Evolutionary conservation across 1,140 invertebrate species (phyloP).

Genomic region (Cylas formicarius): DNA sequence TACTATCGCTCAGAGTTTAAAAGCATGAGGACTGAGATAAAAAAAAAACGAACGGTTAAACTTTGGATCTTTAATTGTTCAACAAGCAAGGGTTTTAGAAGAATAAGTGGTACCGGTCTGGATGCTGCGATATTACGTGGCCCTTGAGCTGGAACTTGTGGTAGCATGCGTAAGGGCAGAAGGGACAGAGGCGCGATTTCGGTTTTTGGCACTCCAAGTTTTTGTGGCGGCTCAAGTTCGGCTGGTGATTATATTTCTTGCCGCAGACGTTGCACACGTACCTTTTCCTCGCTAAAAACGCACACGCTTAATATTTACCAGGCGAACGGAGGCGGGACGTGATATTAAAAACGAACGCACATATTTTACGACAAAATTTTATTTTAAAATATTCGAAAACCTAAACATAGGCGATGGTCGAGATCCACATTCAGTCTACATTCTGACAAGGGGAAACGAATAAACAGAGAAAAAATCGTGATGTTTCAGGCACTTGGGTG

Average conservation of each 20-base stretch:
- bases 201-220: constrained; percentile 47
- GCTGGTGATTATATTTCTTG: constrained; percentile 36
- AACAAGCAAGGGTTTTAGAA: no score
- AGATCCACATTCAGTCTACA: neutral
- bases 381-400: neutral
- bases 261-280: constrained; percentile 14
- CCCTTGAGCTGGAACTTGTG: neutral
- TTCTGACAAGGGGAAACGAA: neutral
- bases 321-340: no score
- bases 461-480: no score
- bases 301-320: no score
- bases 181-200: constrained; percentile 41
- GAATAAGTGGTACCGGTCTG: no score
- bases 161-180: constrained; percentile 7
- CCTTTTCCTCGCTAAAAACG: constrained; percentile 23
- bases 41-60: no score
- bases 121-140: neutral
- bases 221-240: constrained; percentile 39
- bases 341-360: no score
- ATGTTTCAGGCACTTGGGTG: no score
- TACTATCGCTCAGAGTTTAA: no score
- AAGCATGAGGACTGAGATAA: neutral
- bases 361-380: neutral
- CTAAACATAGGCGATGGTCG: neutral
- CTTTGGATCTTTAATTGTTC: no score